Conservation (phyloP, 2,113 vertebrate species). For the Aramus guarauna region DNA sequence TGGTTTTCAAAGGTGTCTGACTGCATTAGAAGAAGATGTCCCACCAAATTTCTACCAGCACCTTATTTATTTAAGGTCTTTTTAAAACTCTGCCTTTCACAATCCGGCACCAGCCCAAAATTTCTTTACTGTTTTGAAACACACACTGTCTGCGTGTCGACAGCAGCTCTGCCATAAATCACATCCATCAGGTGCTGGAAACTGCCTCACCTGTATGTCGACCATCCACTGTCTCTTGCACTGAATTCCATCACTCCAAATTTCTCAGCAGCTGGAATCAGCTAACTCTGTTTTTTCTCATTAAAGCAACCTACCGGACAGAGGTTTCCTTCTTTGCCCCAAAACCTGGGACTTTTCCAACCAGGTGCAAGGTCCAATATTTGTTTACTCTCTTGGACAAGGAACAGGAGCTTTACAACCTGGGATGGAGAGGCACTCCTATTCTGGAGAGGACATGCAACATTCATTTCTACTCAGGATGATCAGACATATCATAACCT, state of each 20-base stretch:
- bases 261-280: constrained; percentile 16
- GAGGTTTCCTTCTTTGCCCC: constrained; percentile 7
- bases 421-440: not conserved
- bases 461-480: not conserved
- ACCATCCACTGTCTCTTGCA: not conserved
- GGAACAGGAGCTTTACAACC: not conserved
- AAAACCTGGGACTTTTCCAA: constrained; percentile 10
- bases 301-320: not conserved
- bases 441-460: not conserved
- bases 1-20: not conserved
- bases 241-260: not conserved
- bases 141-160: not conserved
- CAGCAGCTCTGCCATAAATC: constrained; percentile 21
- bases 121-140: constrained; percentile 36
- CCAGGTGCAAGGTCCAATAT: not conserved
- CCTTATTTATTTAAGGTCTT: constrained; percentile 21
- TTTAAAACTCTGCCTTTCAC: constrained; percentile 31
- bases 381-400: constrained; percentile 26
- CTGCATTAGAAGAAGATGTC: not conserved
- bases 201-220: not conserved
- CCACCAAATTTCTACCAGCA: constrained; percentile 20
- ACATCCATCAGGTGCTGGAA: not conserved
- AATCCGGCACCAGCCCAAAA: not conserved
- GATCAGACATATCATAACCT: not conserved
- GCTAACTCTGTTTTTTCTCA: not conserved